A percentile compares a stretch with the other conserved stretches of the same genome.
These are phyloP conservation scores for Cnemophilus loriae DNA, from an alignment of 2,113 vertebrate genomes.

Conservation along the genomic window DNA sequence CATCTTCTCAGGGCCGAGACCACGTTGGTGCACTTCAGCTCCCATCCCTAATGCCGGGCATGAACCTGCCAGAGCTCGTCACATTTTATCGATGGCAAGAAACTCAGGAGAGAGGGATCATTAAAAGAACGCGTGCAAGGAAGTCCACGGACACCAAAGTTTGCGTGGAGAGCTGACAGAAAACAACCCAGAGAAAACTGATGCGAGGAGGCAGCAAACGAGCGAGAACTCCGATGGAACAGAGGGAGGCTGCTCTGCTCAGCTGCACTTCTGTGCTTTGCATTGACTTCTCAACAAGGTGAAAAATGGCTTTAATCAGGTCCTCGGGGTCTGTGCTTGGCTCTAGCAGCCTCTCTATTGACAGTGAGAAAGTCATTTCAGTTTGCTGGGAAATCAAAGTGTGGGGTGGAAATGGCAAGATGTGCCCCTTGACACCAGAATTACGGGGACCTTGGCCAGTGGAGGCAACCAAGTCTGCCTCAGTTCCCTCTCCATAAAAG, in stretches of 20 bases:
- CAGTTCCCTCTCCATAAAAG: not conserved
- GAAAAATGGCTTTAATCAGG: not conserved
- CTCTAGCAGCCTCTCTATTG: not conserved
- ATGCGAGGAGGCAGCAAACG: not conserved
- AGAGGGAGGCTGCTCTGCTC: not conserved
- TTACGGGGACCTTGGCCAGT: not conserved
- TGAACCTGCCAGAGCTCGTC: not conserved
- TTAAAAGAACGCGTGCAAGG: not conserved
- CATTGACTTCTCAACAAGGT: not conserved
- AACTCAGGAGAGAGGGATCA: not conserved
- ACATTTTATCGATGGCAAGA: not conserved
- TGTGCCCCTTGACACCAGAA: not conserved
- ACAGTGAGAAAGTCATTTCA: not conserved
- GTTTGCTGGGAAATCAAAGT: not conserved
- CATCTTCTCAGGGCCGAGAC: not conserved
- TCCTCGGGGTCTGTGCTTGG: not conserved
- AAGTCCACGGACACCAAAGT: not conserved
- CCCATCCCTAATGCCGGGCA: not conserved
- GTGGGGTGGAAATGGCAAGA: not conserved
- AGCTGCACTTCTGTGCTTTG: not conserved
- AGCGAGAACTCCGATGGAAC: not conserved
- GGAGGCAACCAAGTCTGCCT: not conserved
- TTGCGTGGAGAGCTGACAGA: not conserved
- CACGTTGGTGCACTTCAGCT: not conserved
- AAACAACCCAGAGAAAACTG: not conserved